phyloP scores from a whole-genome alignment of 23 tunicate genomes.

The Ascidia mentula region DNA sequence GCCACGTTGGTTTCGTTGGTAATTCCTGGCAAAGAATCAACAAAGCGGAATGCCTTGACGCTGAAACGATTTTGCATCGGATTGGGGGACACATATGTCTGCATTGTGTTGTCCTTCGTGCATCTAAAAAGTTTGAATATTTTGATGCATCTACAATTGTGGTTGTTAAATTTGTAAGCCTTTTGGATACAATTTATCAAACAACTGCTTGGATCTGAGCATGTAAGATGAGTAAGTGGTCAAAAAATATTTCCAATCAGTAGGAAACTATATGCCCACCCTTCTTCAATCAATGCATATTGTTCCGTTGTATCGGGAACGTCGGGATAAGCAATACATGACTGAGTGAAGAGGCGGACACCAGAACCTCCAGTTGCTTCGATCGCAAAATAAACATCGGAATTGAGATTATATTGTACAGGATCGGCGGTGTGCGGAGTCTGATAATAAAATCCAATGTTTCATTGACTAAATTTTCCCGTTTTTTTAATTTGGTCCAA shows the following conservation, averaged over 20 bases:
- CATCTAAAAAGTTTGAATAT: slow-evolving; percentile 35
- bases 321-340: slow-evolving; percentile 30
- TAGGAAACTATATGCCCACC: no score
- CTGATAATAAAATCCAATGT: no score
- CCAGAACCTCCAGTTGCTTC: slow-evolving; percentile 38
- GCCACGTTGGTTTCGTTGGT: slow-evolving; percentile 21
- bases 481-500: no score
- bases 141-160: no score
- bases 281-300: slow-evolving; percentile 47
- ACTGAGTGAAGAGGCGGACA: slow-evolving; percentile 44
- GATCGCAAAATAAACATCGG: slow-evolving; percentile 51
- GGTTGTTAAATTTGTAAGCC: no score
- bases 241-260: no score
- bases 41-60: slow-evolving; percentile 61
- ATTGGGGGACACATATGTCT: slow-evolving; percentile 1
- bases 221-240: no score
- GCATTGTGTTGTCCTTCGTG: slow-evolving; percentile 29
- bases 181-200: no score
- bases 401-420: slow-evolving; percentile 36
- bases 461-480: no score
- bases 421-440: background rate
- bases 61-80: slow-evolving; percentile 47
- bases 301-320: slow-evolving; percentile 6
- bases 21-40: slow-evolving; percentile 20
- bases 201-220: no score